These are phyloP conservation scores for Stegodyphus mimosarum DNA, from an alignment of 1,140 invertebrate species.

Conservation along the genomic window DNA sequence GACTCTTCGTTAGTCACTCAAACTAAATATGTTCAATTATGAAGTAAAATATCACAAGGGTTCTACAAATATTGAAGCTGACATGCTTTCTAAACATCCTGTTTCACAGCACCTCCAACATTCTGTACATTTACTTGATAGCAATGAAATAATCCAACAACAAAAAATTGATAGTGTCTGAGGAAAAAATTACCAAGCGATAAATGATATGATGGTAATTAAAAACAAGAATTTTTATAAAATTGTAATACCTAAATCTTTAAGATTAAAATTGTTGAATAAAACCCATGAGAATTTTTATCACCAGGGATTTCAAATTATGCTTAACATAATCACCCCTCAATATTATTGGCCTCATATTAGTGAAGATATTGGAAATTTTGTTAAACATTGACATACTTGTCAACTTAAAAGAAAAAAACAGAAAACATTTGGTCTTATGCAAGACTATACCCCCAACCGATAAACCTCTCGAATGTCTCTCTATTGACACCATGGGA, in stretches of 20 bases:
- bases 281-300: not conserved
- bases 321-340: not conserved
- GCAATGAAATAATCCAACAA: no score
- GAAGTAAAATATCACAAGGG: constrained; percentile 12
- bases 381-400: constrained; percentile 5
- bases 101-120: no score
- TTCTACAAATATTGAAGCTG: not conserved
- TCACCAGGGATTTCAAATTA: not conserved
- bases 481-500: not conserved
- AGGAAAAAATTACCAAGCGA: no score
- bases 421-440: not conserved
- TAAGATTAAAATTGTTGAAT: not conserved
- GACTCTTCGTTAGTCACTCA: constrained; percentile 27
- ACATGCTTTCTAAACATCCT: constrained; percentile 1
- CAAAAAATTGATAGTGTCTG: no score
- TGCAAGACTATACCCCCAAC: not conserved
- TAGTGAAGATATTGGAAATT: not conserved
- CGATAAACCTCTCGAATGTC: not conserved
- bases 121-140: no score
- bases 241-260: not conserved
- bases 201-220: no score
- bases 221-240: constrained; percentile 4
- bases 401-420: constrained; percentile 9
- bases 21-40: constrained; percentile 12
- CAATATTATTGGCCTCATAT: constrained; percentile 15